These are phyloP conservation scores for Cydia pomonella DNA, from an alignment of 1,140 invertebrate genomes.

Conservation along the genomic window DNA sequence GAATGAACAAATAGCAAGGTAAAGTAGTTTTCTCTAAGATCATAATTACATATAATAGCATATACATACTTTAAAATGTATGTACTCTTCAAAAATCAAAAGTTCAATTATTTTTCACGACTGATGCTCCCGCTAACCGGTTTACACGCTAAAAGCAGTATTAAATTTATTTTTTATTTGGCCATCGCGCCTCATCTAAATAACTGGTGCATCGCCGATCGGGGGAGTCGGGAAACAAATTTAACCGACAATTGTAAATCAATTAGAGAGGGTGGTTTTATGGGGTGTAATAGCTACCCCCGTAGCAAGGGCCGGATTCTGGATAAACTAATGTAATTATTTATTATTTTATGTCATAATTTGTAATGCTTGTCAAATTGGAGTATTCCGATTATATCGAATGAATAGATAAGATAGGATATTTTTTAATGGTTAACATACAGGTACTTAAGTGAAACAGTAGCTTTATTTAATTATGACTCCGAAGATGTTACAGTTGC, in stretches of 20 bases:
- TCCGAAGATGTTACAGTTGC: no score
- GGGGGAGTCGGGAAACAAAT: conserved; percentile 78
- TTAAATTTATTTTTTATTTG: conserved; percentile 29
- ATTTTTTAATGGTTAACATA: neutral
- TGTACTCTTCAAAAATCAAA: no score
- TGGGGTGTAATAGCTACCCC: conserved; percentile 70
- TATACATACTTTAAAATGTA: no score
- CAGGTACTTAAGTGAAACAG: no score
- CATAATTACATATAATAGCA: no score
- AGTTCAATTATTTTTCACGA: no score
- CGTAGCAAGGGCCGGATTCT: conserved; percentile 56
- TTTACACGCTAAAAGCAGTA: neutral
- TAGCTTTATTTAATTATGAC: no score
- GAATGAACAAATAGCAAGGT: no score
- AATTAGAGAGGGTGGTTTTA: conserved; percentile 75
- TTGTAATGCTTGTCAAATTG: neutral
- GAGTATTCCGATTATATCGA: neutral
- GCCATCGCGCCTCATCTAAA: conserved; percentile 29
- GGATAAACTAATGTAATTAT: conserved; percentile 33
- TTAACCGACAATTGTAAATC: conserved; percentile 80
- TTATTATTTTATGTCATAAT: neutral
- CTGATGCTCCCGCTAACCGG: neutral
- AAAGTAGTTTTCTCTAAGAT: no score
- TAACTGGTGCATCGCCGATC: conserved; percentile 60
- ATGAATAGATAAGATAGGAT: neutral